Evolutionary conservation across 1,140 invertebrate species (phyloP), one percentile per base, ranked within the genome.

Genomic region (Laodelphax striatellus): DNA sequence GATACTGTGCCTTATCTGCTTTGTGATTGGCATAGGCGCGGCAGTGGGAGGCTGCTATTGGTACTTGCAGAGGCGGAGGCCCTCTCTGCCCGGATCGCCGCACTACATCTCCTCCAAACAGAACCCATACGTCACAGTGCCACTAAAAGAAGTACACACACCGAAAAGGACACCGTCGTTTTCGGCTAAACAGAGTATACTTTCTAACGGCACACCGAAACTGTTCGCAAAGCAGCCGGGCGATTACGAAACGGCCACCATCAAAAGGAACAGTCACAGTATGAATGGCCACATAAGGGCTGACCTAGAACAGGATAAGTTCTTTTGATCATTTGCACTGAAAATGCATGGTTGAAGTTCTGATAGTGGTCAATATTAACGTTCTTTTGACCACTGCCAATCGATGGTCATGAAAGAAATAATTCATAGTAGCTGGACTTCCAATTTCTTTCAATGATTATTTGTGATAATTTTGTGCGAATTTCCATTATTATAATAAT

Each of bases 81-180:
- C 74, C 5, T 72, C 78, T 1, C 76, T 87, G 8, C 84, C 86
- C 0, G 77, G 80, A 13, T 84, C 81, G 53, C 85, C 86, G 0
- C 87, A 88, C 70, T 91, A 90, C 66, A 88, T 89, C 55, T 82
- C 82, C 16, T 75, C 79, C 0, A 88, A 87, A 67, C 86, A 86
- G 66, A 90, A 90, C 71, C 84, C 86, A 60, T 90, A 91, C 69
- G 86, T 88, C 44, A 83, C 85, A n/a, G 81, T 91, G 31, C 87
- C 85, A 0, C 73, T 87, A 55, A 87, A 86, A 68, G 84, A 86
- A 71, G 81, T 84, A 62, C 67, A 62, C 21, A 52, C 60, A 5
- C 65, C 66, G 0, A 71, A 72, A 60, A 50, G 70, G 3, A 67
- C 69, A 5, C 69, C 68, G n/a, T 70, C 69, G 5, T 70, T 69